Evolutionary conservation across 2,888 invertebrate genomes (phyloP), one percentile per base, ranked within the genome.

Genomic region (Acrocera orbiculus): DNA sequence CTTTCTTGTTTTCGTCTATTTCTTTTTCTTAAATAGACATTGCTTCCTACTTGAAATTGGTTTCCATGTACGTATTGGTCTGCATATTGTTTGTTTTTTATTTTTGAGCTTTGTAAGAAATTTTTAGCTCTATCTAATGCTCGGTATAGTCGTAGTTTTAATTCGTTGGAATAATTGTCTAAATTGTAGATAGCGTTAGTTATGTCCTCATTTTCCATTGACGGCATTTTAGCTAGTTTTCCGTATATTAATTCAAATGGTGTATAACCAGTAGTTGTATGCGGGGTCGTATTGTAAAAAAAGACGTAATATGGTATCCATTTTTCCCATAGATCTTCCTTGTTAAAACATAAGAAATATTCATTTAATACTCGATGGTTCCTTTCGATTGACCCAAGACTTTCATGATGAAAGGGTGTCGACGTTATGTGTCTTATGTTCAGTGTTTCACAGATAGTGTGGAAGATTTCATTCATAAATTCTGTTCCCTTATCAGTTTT

Each of bases 361-460:
- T 42, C 42, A 23, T 40, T 40, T 27, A 37, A 25, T n/a, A 31
- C 27, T 38, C 39, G 33, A 25, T 36, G 36, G n/a, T 32, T 36
- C 22, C 40, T 27, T 30, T 40, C 40, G n/a, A 39, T 17, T 13
- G 28, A 30, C 15, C 38, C 38, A 23, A 40, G 20, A 8, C 24
- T 16, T 31, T 35, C 31, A 16, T 32, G 31, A 16, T 36, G 36
- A 16, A 30, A 27, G 19, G 33, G 17, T 16, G 30, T 33, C 16
- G 34, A 26, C 5, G 26, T 15, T 11, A 20, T 29, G 16, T 36
- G 33, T 14, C 38, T 30, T 5, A 38, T 29, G n/a, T 38, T 20
- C 11, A 35, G 27, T 7, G 32, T 16, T 19, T 35, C 29, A 10
- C 4, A 13, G 13, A 38, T 16, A 10, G 35, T 24, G 4, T 27